Percentiles rank a stretch among this genome's conserved stretches.
These are phyloP conservation scores for Thalassophryne amazonica DNA, from an alignment of 2,797 vertebrate species.

Conservation along the genomic window DNA sequence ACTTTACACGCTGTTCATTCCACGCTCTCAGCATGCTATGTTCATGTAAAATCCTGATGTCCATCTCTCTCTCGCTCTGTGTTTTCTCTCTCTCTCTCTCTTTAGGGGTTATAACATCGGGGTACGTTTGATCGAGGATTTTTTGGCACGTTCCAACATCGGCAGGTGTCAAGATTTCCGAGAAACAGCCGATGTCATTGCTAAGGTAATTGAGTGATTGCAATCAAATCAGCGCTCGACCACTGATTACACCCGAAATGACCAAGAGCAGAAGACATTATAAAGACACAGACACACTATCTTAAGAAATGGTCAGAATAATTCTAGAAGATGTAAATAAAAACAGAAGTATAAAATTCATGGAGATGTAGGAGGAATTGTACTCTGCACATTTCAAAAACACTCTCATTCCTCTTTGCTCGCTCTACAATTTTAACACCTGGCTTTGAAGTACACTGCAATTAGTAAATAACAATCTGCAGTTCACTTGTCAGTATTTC, in stretches of 20 bases:
- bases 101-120: slow-evolving; percentile 98
- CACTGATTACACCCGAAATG: slow-evolving; percentile 38
- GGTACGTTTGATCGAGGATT: slow-evolving; percentile 97
- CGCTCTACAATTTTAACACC: no score
- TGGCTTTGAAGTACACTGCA: no score
- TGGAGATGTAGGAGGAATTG: no score
- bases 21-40: not conserved
- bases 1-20: no score
- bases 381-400: slow-evolving; percentile 23
- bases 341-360: no score
- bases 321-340: no score
- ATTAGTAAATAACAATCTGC: no score
- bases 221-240: slow-evolving; percentile 50
- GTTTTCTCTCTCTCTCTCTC: not conserved
- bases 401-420: slow-evolving; percentile 21
- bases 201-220: slow-evolving; percentile 84
- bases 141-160: slow-evolving; percentile 93
- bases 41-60: not conserved
- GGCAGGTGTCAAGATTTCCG: slow-evolving; percentile 98
- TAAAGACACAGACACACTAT: no score
- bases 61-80: not conserved
- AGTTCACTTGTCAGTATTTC: no score
- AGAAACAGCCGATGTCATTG: slow-evolving; percentile 98
- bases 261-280: slow-evolving; percentile 1
- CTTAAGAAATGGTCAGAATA: no score